Conservation (phyloP, 2,888 invertebrate genomes). For the Yponomeuta evonymella region DNA sequence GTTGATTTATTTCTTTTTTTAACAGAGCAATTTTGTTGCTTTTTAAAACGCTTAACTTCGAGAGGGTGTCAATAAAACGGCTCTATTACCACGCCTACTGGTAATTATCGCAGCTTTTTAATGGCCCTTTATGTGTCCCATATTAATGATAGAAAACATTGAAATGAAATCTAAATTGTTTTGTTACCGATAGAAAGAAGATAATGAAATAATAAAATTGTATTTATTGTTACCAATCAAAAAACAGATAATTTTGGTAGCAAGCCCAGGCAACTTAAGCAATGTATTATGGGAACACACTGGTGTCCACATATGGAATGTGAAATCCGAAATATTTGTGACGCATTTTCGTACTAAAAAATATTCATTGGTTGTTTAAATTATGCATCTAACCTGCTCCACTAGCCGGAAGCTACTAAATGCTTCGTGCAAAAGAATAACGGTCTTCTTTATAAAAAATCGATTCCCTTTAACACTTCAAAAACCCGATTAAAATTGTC, state of each 20-base stretch:
- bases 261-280: slow-evolving; percentile 50
- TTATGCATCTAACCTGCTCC: neutral
- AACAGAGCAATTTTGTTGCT: neutral
- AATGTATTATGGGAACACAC: neutral
- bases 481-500: too few relatives aligned
- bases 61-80: slow-evolving; percentile 10
- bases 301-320: neutral
- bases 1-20: neutral
- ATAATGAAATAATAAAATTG: slow-evolving; percentile 37
- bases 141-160: slow-evolving; percentile 9
- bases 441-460: too few relatives aligned
- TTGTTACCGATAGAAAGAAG: neutral
- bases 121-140: neutral
- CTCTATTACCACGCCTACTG: slow-evolving; percentile 3
- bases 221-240: slow-evolving; percentile 54
- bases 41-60: neutral
- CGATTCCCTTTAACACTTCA: too few relatives aligned
- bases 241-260: slow-evolving; percentile 69
- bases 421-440: neutral
- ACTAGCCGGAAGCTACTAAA: neutral
- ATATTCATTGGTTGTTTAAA: neutral
- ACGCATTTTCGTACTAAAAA: neutral
- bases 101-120: slow-evolving; percentile 6
- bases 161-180: slow-evolving; percentile 10
- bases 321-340: neutral